Percentiles rank a stretch among this genome's conserved stretches.
These are phyloP conservation scores for Jaculus jaculus DNA, from an alignment of 2,113 vertebrate species.

Conservation along the genomic window DNA sequence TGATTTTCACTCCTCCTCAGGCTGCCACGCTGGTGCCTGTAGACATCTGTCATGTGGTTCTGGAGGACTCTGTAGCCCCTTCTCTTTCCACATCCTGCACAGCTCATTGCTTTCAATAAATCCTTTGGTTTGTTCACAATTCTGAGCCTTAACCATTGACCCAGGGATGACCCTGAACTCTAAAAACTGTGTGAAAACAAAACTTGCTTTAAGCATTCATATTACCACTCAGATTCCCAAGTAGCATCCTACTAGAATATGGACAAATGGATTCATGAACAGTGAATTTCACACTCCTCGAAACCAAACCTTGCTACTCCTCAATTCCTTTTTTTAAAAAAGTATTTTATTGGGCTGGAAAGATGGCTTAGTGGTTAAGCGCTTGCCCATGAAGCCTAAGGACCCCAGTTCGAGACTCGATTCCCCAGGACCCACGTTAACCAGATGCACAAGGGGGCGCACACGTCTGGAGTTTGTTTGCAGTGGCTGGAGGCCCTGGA, in stretches of 20 bases:
- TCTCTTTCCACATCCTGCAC: rapidly evolving
- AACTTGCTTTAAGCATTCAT: not conserved
- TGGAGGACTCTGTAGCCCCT: rapidly evolving
- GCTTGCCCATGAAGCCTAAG: too few species aligned
- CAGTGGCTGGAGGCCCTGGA: too few species aligned
- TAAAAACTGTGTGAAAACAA: not conserved
- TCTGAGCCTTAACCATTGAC: not conserved
- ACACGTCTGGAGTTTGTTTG: too few species aligned
- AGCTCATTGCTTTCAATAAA: not conserved
- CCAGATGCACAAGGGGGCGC: too few species aligned
- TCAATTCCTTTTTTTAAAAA: too few species aligned
- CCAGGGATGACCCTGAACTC: not conserved
- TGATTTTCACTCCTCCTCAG: too few species aligned
- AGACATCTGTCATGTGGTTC: not conserved
- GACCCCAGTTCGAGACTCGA: too few species aligned
- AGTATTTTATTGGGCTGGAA: too few species aligned
- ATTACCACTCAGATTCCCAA: not conserved
- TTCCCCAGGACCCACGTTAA: too few species aligned
- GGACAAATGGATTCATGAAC: not conserved
- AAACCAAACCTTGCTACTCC: not conserved
- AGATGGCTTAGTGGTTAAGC: too few species aligned
- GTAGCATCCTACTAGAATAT: not conserved
- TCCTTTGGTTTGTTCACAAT: not conserved
- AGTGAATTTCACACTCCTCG: rapidly evolving
- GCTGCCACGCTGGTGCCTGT: too few species aligned